Evolutionary conservation across 2,797 vertebrate genomes (phyloP), one percentile per base, ranked within the genome.

Genomic region (Selene dorsalis): DNA sequence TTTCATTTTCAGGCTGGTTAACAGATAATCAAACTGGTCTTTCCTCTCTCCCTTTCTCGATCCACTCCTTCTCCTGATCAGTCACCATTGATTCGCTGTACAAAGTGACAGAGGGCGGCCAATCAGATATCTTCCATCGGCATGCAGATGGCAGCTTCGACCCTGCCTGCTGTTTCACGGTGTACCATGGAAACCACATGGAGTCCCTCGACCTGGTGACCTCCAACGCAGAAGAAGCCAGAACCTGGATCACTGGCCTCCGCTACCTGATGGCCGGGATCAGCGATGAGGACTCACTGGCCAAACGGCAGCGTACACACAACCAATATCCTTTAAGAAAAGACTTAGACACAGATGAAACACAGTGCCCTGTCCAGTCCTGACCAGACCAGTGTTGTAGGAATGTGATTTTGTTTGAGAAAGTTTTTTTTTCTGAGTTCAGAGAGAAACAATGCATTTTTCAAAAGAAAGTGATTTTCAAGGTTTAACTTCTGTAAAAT

Each of bases 71-170:
- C 65, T 79, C 56, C 63, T 55, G 47, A 65, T 73, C 91, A 99
- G 98, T 99, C 82, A 96, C 97, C 88, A 99, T 99, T 0, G 98
- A 99, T 90, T 98, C 97, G 4, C 97, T 99, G 84, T 99, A 98
- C 95, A 98, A 99, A 94, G 98, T 99, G 83, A 96, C 96, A 0
- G 98, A 99, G 86, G 97, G 98, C 0, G 94, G 94, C 28, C 98
- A 98, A 70, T 99, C 97, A 0, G 97, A 98, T 84, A 96, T 97
- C 87, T 99, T 99, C 91, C 97, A 98, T 85, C 96, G 97, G 9
- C 97, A 97, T 41, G 93, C 96, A 0, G 98, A 99, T 28, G 96
- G 97, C 28, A 96, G 87, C 94, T 97, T 99, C 2, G 96, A 99
- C 80, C 96, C 95, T 0, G 95, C 96, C 86, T 99, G 98, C 82